These are phyloP conservation scores for Epirrhoe alternata DNA, from an alignment of 2,888 invertebrate species.

Conservation along the genomic window DNA sequence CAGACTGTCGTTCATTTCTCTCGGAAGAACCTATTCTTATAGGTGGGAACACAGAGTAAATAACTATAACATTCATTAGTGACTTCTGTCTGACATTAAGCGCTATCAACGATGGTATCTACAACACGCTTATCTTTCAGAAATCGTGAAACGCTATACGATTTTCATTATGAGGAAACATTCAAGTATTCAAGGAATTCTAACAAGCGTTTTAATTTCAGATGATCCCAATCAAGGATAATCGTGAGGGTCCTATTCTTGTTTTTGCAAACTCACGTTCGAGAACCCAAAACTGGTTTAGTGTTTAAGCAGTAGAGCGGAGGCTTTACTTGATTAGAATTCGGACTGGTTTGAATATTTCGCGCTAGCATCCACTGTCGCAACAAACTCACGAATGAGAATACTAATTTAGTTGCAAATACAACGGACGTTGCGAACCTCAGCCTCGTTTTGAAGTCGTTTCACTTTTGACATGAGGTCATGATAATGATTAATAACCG, in stretches of 20 bases:
- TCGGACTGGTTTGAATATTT: slow-evolving; percentile 29
- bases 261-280: not conserved
- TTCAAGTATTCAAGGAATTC: not conserved
- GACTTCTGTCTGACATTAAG: too few species aligned
- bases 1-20: too few species aligned
- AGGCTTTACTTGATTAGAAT: slow-evolving; percentile 2
- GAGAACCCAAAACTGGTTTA: slow-evolving; percentile 11
- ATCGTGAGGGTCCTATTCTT: not conserved
- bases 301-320: not conserved
- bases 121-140: too few species aligned
- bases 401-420: slow-evolving; percentile 37
- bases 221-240: not conserved
- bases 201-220: not conserved
- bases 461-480: slow-evolving; percentile 44
- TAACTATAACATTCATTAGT: too few species aligned
- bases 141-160: too few species aligned
- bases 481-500: not conserved
- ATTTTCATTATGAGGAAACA: too few species aligned
- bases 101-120: too few species aligned
- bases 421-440: slow-evolving; percentile 50
- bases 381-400: slow-evolving; percentile 49
- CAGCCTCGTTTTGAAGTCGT: slow-evolving; percentile 49
- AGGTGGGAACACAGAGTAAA: too few species aligned
- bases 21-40: too few species aligned
- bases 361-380: slow-evolving; percentile 51